Percentiles rank a stretch among this genome's conserved stretches.
These are phyloP conservation scores for Norana najaformis DNA, from an alignment of 2,888 invertebrate genomes.

Conservation along the genomic window DNA sequence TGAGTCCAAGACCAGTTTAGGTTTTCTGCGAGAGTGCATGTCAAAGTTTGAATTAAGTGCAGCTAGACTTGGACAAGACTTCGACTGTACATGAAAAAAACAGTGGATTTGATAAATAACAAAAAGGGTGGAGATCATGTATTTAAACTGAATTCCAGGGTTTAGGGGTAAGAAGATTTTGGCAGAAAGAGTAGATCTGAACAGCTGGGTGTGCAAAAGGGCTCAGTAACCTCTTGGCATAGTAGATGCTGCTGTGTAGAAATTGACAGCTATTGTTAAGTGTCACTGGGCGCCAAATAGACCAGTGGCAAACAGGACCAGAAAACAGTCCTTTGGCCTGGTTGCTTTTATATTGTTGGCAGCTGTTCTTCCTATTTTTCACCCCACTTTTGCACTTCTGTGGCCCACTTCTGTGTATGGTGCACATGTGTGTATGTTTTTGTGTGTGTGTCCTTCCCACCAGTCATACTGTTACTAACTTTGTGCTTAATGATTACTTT, in stretches of 20 bases:
- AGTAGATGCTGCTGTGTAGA: slow-evolving; percentile 9
- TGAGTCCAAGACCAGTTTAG: too few relatives aligned
- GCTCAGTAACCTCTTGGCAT: background rate
- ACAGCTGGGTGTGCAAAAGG: background rate
- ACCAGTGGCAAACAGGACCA: background rate
- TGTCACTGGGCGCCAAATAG: background rate
- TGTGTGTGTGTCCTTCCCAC: background rate
- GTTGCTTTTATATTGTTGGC: background rate
- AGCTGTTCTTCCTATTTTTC: background rate
- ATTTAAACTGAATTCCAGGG: too few relatives aligned
- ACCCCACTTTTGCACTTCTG: too few relatives aligned
- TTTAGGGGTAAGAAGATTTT: background rate
- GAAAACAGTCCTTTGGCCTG: background rate
- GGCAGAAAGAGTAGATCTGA: background rate
- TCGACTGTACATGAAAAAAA: too few relatives aligned
- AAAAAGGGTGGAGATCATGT: too few relatives aligned
- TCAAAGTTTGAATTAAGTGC: too few relatives aligned
- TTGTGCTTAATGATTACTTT: background rate
- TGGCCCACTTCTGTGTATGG: too few relatives aligned
- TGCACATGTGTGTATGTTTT: too few relatives aligned
- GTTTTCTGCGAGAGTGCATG: too few relatives aligned
- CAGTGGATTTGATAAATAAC: too few relatives aligned
- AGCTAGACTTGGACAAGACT: too few relatives aligned
- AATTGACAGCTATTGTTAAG: background rate
- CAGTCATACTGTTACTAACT: too few relatives aligned